Conservation (phyloP, 2,797 vertebrate species). For the Poecilia wingei region DNA sequence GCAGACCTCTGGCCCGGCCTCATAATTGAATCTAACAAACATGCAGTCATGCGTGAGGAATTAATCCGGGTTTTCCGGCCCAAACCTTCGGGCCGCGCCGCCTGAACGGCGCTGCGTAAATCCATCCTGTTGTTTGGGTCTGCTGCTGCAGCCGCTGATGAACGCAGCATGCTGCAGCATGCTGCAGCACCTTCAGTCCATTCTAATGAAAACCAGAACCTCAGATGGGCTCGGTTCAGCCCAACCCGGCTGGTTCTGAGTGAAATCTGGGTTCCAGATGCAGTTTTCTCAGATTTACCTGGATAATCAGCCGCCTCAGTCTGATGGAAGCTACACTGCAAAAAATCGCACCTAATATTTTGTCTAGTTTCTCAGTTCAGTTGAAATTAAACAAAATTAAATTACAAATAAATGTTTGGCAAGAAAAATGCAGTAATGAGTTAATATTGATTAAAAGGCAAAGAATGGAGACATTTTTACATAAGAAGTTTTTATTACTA, state of each 20-base stretch:
- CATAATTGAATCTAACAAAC: constrained; percentile 54
- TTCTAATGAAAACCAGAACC: constrained; percentile 60
- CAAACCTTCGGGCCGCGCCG: constrained; percentile 29
- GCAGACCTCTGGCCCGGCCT: constrained; percentile 39
- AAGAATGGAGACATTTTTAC: too few relatives aligned
- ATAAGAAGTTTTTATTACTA: too few relatives aligned
- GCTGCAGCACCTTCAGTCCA: constrained; percentile 67
- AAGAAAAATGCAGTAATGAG: too few relatives aligned
- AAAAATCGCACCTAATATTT: too few relatives aligned
- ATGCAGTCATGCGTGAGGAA: constrained; percentile 41
- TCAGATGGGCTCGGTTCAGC: constrained; percentile 53
- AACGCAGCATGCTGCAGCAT: constrained; percentile 18
- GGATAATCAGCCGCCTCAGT: not conserved
- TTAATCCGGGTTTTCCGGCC: constrained; percentile 29
- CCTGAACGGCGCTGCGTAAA: constrained; percentile 20
- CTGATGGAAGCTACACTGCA: not conserved
- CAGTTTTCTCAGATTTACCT: constrained; percentile 2
- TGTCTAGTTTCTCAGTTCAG: too few relatives aligned
- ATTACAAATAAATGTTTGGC: too few relatives aligned
- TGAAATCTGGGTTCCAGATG: constrained; percentile 37
- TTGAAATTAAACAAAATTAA: too few relatives aligned
- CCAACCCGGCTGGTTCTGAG: constrained; percentile 44
- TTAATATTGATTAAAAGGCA: too few relatives aligned
- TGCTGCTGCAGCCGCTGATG: constrained; percentile 43
- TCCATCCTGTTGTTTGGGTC: constrained; percentile 42